Percentiles rank a stretch among this genome's conserved stretches.
Conservation (phyloP, 2,888 invertebrate genomes). For the Drosophila pullipes region DNA sequence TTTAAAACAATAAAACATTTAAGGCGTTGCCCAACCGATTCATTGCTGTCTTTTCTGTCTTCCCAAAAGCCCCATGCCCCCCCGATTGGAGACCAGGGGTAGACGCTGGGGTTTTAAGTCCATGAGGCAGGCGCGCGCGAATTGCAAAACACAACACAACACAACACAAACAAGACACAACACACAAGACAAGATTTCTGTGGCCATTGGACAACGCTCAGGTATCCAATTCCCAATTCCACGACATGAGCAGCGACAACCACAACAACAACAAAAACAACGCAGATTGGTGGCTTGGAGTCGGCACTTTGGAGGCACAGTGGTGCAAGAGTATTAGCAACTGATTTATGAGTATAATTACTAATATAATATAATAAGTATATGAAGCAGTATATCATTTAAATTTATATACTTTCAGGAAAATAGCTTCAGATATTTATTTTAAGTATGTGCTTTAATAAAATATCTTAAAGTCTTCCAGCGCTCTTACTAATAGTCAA, state of each 20-base stretch:
- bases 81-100: slow-evolving; percentile 1
- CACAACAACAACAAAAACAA: slow-evolving; percentile 42
- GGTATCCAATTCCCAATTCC: slow-evolving; percentile 72
- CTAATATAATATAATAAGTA: not conserved
- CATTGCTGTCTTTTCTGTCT: slow-evolving; percentile 32
- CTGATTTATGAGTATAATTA: not conserved
- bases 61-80: not conserved
- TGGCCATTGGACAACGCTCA: slow-evolving; percentile 74
- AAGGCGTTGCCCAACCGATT: slow-evolving; percentile 71
- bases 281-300: slow-evolving; percentile 23
- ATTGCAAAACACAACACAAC: slow-evolving; percentile 30
- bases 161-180: slow-evolving; percentile 22
- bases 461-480: not conserved
- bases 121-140: slow-evolving; percentile 58
- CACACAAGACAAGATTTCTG: slow-evolving; percentile 48
- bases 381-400: not conserved
- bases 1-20: slow-evolving; percentile 68
- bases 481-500: not conserved
- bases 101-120: slow-evolving; percentile 16
- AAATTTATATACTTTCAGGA: not conserved
- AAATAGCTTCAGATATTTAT: not conserved
- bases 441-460: not conserved
- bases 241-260: slow-evolving; percentile 66
- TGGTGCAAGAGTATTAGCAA: slow-evolving; percentile 15
- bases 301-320: slow-evolving; percentile 32